These are phyloP conservation scores for Lordiphosa fenestrarum DNA, from an alignment of 2,888 invertebrate species.

Conservation along the genomic window DNA sequence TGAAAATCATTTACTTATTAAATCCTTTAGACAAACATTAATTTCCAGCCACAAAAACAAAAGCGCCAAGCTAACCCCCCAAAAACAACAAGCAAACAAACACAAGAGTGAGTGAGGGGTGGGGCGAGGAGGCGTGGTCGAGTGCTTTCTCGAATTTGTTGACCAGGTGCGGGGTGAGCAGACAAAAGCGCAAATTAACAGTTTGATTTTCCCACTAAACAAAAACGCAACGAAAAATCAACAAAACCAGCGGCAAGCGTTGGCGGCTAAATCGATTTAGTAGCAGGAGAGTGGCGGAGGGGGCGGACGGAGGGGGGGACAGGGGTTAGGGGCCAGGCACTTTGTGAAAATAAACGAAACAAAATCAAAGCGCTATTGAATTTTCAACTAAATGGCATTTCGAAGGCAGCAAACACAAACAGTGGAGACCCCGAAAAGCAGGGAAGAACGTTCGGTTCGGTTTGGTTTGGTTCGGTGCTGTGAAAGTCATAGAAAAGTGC, in stretches of 20 bases:
- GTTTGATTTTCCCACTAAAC: constrained; percentile 74
- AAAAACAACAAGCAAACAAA: constrained; percentile 41
- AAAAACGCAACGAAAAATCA: constrained; percentile 70
- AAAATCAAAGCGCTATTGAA: constrained; percentile 75
- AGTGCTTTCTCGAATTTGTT: constrained; percentile 53
- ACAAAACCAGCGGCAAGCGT: constrained; percentile 43
- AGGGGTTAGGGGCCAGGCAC: constrained; percentile 34
- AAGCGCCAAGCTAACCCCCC: constrained; percentile 44
- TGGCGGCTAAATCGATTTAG: constrained; percentile 64
- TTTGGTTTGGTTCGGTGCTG: constrained; percentile 11
- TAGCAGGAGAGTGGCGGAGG: not conserved
- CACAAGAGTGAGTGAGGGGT: constrained; percentile 4
- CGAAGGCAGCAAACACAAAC: constrained; percentile 46
- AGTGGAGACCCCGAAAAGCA: constrained; percentile 2
- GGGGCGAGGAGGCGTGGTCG: constrained; percentile 29
- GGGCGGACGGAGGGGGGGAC: not conserved
- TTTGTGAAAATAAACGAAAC: constrained; percentile 72
- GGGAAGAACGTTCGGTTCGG: constrained; percentile 8
- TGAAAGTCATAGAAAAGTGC: constrained; percentile 53
- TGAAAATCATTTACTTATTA: constrained; percentile 74
- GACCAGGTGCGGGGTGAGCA: constrained; percentile 29
- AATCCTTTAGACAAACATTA: constrained; percentile 71
- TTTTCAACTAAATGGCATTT: constrained; percentile 73
- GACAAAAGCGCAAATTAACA: constrained; percentile 75
- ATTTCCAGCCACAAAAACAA: constrained; percentile 58